Evolutionary conservation across 2,888 invertebrate species (phyloP), one percentile per base, ranked within the genome.

Genomic region (Drosophila quinaria): DNA sequence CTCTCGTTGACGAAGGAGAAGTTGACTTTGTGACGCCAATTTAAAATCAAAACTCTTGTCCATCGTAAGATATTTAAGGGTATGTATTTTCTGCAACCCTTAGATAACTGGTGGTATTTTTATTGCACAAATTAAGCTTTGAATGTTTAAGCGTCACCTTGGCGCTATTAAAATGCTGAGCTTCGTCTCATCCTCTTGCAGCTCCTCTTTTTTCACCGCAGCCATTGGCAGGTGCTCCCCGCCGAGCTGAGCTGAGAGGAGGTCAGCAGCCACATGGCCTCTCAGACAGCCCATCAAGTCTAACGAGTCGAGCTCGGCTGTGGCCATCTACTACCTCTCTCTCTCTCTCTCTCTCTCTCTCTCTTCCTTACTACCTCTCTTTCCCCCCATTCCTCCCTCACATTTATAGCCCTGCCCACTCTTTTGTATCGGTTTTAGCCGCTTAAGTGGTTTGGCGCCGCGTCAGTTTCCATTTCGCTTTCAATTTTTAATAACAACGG

Each of bases 61-160:
- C 25, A 22, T 22, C 22, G 4, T 5, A 25, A 5, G 25, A 25
- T 25, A 25, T 25, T 22, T 25, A 25, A 25, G 25, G 6, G 5
- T 25, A 25, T 25, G 25, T 25, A 1, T 25, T 25, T 8, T 29
- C 51, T 47, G 52, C 25, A 41, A 66, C 58, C 71, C 58, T 77
- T 66, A 62, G 51, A 41, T 67, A 59, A 60, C 74, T 86, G 72
- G 49, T 77, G 71, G 70, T 52, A 67, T 83, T 89, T 90, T 87
- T 89, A 90, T 87, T 89, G 89, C 81, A 90, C 81, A 87, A 87
- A 90, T 87, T 87, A 90, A 81, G 81, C 78, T 78, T 87, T 87
- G 74, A 90, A 90, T 89, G 84, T 68, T 73, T 78, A 74, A 79
- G 84, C 90, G 90, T 87, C 87, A 87, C 89, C 90, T 87, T 90